Conservation (phyloP, 2,888 invertebrate species). For the Ptychoptera albimana region DNA sequence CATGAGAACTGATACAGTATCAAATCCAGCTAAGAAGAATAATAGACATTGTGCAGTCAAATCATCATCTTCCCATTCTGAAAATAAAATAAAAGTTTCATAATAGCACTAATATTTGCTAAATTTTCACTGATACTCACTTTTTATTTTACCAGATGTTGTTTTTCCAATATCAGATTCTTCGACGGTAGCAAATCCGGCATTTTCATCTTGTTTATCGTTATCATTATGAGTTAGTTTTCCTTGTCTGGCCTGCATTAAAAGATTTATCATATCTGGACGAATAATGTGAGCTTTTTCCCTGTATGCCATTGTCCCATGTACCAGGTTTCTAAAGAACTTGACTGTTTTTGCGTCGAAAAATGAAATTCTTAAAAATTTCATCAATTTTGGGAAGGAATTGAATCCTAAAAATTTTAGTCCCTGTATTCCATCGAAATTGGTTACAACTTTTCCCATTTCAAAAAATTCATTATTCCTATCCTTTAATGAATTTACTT, state of each 20-base stretch:
- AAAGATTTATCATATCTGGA: slow-evolving; percentile 37
- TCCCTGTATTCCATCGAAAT: too few relatives aligned
- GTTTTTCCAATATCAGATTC: slow-evolving; percentile 19
- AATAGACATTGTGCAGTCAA: slow-evolving; percentile 34
- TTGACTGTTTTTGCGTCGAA: slow-evolving; percentile 15
- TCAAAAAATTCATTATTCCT: slow-evolving; percentile 32
- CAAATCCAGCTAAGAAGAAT: slow-evolving; percentile 37
- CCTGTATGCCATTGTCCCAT: slow-evolving; percentile 28
- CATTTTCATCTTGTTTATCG: neutral
- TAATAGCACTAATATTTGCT: too few relatives aligned
- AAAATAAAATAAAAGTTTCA: slow-evolving; percentile 6
- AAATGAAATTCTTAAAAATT: slow-evolving; percentile 13
- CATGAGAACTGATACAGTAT: slow-evolving; percentile 31
- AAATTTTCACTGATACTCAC: slow-evolving; percentile 10
- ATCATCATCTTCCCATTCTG: slow-evolving; percentile 27
- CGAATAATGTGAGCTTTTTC: slow-evolving; percentile 26
- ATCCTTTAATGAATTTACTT: slow-evolving; percentile 32
- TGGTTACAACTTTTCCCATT: slow-evolving; percentile 23
- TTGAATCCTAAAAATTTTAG: too few relatives aligned
- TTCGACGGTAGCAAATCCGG: slow-evolving; percentile 17
- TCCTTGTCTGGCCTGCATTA: slow-evolving; percentile 35
- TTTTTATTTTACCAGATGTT: neutral
- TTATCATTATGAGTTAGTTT: too few relatives aligned
- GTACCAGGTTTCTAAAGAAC: slow-evolving; percentile 27
- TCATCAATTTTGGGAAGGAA: too few relatives aligned